phyloP scores from a whole-genome alignment of 1,140 invertebrate genomes.

The Macrobrachium nipponense region DNA sequence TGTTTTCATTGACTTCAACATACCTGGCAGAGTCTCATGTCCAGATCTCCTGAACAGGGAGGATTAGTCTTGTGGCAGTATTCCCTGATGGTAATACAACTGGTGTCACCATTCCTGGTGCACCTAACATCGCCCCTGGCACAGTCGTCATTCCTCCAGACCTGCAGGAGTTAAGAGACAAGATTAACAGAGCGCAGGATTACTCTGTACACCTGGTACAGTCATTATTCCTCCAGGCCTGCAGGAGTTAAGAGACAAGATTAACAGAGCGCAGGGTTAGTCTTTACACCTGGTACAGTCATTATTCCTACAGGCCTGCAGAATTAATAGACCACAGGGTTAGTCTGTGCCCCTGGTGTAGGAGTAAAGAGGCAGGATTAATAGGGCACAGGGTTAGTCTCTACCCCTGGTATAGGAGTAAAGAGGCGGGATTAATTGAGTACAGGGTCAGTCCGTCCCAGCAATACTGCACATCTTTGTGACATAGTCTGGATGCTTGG shows the following conservation, averaged over 20 bases:
- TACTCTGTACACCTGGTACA: neutral
- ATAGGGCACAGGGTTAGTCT: no score
- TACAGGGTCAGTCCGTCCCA: no score
- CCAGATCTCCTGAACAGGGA: constrained; percentile 23
- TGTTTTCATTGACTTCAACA: neutral
- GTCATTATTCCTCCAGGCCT: constrained; percentile 25
- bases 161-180: neutral
- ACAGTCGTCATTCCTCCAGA: constrained; percentile 17
- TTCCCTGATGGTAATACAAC: neutral
- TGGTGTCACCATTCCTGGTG: neutral
- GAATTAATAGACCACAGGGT: no score
- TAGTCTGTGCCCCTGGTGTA: neutral
- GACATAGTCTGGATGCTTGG: no score
- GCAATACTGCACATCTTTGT: no score
- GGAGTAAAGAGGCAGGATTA: no score
- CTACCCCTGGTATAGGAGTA: neutral
- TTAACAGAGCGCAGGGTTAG: no score
- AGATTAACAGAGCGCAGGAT: no score
- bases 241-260: neutral
- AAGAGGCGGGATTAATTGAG: no score
- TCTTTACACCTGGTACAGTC: no score
- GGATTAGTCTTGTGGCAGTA: neutral
- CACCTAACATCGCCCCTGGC: neutral
- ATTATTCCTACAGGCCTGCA: no score
- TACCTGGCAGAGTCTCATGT: constrained; percentile 27